These are phyloP conservation scores for Girardinichthys multiradiatus DNA, from an alignment of 2,113 vertebrate species.

Conservation along the genomic window DNA sequence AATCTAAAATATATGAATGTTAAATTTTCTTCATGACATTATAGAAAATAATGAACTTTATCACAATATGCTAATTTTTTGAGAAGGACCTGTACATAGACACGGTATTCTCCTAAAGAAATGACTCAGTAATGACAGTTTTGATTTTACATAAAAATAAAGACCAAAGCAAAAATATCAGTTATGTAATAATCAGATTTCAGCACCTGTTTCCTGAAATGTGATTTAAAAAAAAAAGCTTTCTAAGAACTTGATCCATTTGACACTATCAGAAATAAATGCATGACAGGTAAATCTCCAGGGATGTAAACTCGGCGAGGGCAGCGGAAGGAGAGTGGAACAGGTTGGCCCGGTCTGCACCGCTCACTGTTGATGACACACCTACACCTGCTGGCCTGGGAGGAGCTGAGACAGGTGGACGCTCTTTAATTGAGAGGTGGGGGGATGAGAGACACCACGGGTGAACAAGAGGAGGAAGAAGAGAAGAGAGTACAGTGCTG, in stretches of 20 bases:
- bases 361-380: slow-evolving; percentile 61
- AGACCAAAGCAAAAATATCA: no score
- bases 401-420: slow-evolving; percentile 69
- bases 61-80: no score
- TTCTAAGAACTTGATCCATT: neutral
- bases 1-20: no score
- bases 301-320: neutral
- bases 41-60: no score
- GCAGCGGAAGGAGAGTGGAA: slow-evolving; percentile 49
- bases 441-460: neutral
- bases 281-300: neutral
- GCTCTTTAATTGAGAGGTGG: slow-evolving; percentile 58
- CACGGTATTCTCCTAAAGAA: no score
- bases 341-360: slow-evolving; percentile 77
- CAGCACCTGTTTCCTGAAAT: neutral
- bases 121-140: no score
- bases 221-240: neutral
- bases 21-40: no score
- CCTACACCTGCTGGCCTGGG: slow-evolving; percentile 65
- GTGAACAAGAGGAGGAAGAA: slow-evolving; percentile 14
- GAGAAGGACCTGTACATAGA: no score
- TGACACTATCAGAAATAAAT: neutral
- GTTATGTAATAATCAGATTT: neutral
- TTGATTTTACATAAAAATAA: no score
- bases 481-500: slow-evolving; percentile 17